Conservation (phyloP, 2,888 invertebrate genomes). For the Megamerina dolium region DNA sequence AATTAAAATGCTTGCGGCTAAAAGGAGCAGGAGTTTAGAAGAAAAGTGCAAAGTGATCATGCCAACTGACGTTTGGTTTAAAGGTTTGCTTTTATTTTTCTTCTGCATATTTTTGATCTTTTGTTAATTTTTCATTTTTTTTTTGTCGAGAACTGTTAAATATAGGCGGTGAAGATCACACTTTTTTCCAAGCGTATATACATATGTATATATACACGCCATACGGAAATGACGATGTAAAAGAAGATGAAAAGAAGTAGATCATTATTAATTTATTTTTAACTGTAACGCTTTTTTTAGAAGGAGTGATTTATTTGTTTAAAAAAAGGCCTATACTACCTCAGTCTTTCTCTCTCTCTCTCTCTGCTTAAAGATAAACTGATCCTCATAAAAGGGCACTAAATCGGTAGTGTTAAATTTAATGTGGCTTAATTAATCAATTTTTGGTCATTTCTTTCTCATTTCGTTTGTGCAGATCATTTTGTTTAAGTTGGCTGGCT, state of each 20-base stretch:
- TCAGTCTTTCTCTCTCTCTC: background rate
- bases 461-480: background rate
- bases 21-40: too few relatives aligned
- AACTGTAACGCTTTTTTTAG: constrained; percentile 8
- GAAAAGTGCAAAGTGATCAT: too few relatives aligned
- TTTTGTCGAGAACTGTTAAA: constrained; percentile 1
- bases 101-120: background rate
- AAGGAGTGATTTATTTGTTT: constrained; percentile 19
- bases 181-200: constrained; percentile 3
- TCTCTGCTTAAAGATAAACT: background rate
- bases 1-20: constrained; percentile 5
- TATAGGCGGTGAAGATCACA: constrained; percentile 16
- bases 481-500: background rate
- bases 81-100: too few relatives aligned
- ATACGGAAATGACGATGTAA: background rate
- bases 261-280: constrained; percentile 15
- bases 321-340: constrained; percentile 5
- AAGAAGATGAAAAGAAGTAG: background rate
- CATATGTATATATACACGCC: background rate
- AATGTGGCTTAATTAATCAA: constrained; percentile 18
- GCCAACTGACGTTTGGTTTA: background rate
- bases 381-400: background rate
- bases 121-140: constrained; percentile 3
- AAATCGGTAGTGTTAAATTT: constrained; percentile 3
- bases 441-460: background rate